phyloP scores from a whole-genome alignment of 2,888 invertebrate genomes.

The Diarsia dahlii region DNA sequence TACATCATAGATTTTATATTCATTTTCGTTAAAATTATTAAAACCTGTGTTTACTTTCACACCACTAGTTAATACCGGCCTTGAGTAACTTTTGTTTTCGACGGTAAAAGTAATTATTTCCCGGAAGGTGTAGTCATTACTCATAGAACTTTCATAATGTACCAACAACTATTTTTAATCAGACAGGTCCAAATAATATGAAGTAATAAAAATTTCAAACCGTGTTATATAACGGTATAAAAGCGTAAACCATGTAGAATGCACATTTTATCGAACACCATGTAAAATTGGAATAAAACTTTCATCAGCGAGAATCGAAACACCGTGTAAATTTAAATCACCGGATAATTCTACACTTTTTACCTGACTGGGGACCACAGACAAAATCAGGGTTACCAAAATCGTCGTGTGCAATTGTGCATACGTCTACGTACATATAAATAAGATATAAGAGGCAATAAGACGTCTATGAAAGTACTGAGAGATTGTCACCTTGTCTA shows the following conservation, averaged over 20 bases:
- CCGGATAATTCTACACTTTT: not conserved
- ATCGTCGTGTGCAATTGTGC: not conserved
- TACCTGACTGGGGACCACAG: not conserved
- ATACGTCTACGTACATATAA: not conserved
- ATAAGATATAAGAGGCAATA: not conserved
- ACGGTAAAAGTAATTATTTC: constrained; percentile 33
- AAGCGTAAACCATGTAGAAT: constrained; percentile 11
- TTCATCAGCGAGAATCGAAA: not conserved
- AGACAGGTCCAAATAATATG: not conserved
- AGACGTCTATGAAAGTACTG: not conserved
- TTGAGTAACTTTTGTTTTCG: constrained; percentile 43
- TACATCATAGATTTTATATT: not conserved
- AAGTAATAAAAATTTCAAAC: not conserved
- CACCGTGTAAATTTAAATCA: constrained; percentile 27
- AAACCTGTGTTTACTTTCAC: constrained; percentile 12
- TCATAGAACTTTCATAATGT: constrained; percentile 12
- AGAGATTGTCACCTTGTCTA: not conserved
- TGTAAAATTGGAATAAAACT: constrained; percentile 24
- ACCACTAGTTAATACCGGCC: not conserved
- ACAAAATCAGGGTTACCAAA: not conserved
- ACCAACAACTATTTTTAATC: not conserved
- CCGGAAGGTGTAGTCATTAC: constrained; percentile 37
- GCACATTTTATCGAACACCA: constrained; percentile 8
- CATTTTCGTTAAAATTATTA: not conserved
- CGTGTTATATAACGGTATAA: not conserved